Evolutionary conservation across 2,888 invertebrate species (phyloP), one percentile per base, ranked within the genome.

Genomic region (Myathropa florea): DNA sequence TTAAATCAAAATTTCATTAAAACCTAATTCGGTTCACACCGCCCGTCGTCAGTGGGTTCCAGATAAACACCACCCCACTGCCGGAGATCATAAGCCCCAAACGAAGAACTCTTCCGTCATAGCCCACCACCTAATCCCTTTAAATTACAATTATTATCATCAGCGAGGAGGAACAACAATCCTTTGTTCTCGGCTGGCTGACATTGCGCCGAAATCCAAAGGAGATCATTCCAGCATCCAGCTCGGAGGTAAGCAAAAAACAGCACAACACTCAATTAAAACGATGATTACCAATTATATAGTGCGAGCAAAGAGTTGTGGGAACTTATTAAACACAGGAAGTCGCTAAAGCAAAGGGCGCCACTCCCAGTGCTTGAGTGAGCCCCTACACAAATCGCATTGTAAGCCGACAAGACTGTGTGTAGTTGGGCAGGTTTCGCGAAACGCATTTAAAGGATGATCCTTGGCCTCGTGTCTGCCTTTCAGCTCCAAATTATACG

Each of bases 241-340:
- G 36, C 4, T 39, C 10, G 26, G 53, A 33, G 21, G 23, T 30
- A 30, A 30, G 30, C 30, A 72, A 73, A 78, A n/a, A 46, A 4
- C 39, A 46, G n/a, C 39, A 76, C 81, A 72, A 81, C 84, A 77
- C 63, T 77, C 85, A 85, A 85, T 85, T 77, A 81, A 81, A 85
- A 68, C 64, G 72, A 81, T 81, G 72, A 85, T 81, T 59, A 72
- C 70, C 85, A 76, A 85, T 85, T 85, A 85, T n/a, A n/a, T n/a
- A n/a, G n/a, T 81, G 68, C 12, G 46, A 72, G 68, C 21, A 36
- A 67, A n/a, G 65, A 80, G 71, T 60, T 63, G 60, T 39, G 72
- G 28, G 64, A 85, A 85, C 68, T 85, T 81, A 72, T 77, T 77
- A 68, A 85, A 63, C 67, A 57, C 65, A 79, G 73, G 61, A 76